Percentiles rank a stretch among this genome's conserved stretches.
Conservation (phyloP, 2,113 vertebrate genomes). For the Theristicus caerulescens region DNA sequence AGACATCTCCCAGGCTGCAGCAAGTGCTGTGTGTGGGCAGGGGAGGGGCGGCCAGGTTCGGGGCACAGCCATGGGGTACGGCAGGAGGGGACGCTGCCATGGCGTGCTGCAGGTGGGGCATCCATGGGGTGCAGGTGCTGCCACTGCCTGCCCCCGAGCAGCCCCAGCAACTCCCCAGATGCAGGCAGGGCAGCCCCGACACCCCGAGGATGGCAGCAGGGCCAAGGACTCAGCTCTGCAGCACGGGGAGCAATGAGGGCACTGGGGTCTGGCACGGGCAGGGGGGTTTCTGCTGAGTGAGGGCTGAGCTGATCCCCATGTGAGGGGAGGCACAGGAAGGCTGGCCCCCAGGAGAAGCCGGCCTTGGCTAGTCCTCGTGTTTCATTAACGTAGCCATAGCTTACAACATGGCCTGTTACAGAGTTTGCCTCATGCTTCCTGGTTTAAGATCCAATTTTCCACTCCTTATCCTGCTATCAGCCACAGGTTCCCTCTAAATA, state of each 20-base stretch:
- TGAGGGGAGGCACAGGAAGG: not conserved
- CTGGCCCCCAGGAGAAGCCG: not conserved
- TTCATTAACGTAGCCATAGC: not conserved
- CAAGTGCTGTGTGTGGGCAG: not conserved
- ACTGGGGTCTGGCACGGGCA: not conserved
- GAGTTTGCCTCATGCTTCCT: not conserved
- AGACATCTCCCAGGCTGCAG: not conserved
- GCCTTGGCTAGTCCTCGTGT: not conserved
- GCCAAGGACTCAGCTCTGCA: not conserved
- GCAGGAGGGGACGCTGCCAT: not conserved
- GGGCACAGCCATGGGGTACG: not conserved
- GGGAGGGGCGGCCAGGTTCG: not conserved
- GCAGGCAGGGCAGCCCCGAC: accelerated
- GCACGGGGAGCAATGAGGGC: not conserved
- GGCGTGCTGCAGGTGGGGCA: not conserved
- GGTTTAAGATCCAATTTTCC: not conserved
- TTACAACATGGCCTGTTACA: not conserved
- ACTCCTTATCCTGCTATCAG: not conserved
- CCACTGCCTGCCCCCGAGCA: not conserved
- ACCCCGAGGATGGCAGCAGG: accelerated
- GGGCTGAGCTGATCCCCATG: not conserved
- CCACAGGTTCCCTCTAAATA: not conserved
- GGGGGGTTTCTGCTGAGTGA: not conserved
- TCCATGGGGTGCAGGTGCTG: not conserved
- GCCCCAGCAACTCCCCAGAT: too few relatives aligned